Evolutionary conservation across 2,797 vertebrate genomes (phyloP).

Genomic region (Threskiornis aethiopicus): DNA sequence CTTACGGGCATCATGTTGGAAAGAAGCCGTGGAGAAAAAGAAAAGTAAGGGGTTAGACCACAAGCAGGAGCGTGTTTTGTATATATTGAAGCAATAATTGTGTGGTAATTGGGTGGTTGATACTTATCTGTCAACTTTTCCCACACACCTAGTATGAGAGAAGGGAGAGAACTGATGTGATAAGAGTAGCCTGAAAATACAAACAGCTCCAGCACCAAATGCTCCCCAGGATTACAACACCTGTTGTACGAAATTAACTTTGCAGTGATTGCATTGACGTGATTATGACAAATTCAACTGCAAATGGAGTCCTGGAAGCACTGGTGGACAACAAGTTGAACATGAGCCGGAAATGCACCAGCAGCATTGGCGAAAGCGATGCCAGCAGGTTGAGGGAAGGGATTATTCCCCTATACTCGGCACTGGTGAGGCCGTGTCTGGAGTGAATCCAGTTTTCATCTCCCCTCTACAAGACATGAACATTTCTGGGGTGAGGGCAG

Average conservation of each 20-base stretch:
- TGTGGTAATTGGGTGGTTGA: conserved; percentile 17
- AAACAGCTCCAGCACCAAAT: neutral
- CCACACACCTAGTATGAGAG: neutral
- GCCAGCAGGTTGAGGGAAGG: neutral
- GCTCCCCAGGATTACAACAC: neutral
- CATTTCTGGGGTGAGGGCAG: neutral
- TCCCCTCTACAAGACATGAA: neutral
- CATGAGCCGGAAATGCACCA: neutral
- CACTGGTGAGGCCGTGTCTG: neutral
- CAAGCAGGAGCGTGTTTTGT: neutral
- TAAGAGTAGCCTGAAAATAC: conserved; percentile 25
- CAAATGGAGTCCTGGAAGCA: neutral
- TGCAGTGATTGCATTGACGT: neutral
- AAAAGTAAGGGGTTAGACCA: conserved; percentile 12
- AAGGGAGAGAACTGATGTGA: neutral
- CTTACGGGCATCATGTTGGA: neutral
- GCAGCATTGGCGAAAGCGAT: neutral
- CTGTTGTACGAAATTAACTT: neutral
- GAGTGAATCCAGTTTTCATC: neutral
- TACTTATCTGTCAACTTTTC: conserved; percentile 50
- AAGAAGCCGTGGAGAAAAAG: neutral
- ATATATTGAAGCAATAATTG: conserved; percentile 8
- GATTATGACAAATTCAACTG: neutral
- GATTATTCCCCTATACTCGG: neutral
- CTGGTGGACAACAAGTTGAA: neutral